Conservation (phyloP, 2,113 vertebrate species). For the Ctenomys sociabilis region DNA sequence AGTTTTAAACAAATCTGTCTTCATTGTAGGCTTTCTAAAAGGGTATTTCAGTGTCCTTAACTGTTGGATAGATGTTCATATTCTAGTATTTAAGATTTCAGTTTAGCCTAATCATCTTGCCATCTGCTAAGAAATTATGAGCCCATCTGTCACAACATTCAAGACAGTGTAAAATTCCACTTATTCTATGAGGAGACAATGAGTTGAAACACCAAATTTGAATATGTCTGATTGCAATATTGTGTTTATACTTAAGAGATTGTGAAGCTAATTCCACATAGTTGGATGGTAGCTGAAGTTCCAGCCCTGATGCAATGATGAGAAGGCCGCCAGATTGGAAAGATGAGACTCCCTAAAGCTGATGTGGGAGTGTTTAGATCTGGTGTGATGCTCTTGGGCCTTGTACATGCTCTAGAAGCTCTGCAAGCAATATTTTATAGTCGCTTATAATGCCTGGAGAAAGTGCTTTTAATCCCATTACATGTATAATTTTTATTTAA, state of each 20-base stretch:
- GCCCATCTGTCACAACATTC: slow-evolving; percentile 81
- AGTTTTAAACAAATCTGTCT: slow-evolving; percentile 52
- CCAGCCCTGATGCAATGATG: neutral
- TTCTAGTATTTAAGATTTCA: slow-evolving; percentile 81
- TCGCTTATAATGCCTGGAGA: neutral
- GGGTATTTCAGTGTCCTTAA: slow-evolving; percentile 63
- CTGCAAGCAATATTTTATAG: neutral
- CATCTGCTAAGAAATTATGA: slow-evolving; percentile 81
- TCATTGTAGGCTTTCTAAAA: slow-evolving; percentile 33
- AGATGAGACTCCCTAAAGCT: slow-evolving; percentile 1
- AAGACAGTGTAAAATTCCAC: slow-evolving; percentile 76
- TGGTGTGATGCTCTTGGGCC: neutral
- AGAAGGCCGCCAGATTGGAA: slow-evolving; percentile 12
- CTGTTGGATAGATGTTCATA: slow-evolving; percentile 73
- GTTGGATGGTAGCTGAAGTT: slow-evolving; percentile 47
- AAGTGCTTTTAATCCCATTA: neutral
- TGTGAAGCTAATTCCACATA: slow-evolving; percentile 35
- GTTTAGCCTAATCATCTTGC: slow-evolving; percentile 79
- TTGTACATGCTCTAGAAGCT: slow-evolving; percentile 8
- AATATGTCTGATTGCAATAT: slow-evolving; percentile 72
- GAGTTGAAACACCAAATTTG: slow-evolving; percentile 71
- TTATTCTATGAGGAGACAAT: slow-evolving; percentile 78
- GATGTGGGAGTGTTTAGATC: neutral
- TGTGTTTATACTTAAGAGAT: slow-evolving; percentile 62
- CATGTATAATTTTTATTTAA: neutral